Evolutionary conservation across 2,888 invertebrate genomes (phyloP), one percentile per base, ranked within the genome.

Genomic region (Podabrus alpinus): DNA sequence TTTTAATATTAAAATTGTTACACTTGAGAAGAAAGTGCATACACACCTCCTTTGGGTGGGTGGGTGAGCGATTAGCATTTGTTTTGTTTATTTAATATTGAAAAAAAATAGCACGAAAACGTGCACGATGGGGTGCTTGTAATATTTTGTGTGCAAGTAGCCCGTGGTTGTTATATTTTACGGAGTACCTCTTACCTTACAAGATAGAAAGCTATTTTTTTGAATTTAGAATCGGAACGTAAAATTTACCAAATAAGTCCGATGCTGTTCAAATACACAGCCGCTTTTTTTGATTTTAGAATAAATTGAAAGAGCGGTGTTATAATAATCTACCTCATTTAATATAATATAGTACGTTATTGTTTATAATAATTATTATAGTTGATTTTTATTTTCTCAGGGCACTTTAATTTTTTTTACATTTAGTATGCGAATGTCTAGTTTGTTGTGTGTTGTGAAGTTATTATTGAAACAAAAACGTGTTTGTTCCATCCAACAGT

Each of bases 321-420:
- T 81, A 79, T 79, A 29, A 29, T 29, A 13, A 84, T 84, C 85
- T 85, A 85, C 85, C 85, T 85, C 85, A 85, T 83, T 76, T 83
- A 83, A 76, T 73, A 77, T 74, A 76, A 29, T 79, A 78, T 78
- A 67, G 60, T 81, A 80, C 82, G 62, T 78, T 77, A 79, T 81
- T 81, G 80, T 77, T 84, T 82, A 82, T 81, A 82, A 72, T 76
- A 74, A 74, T 80, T 73, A 77, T 78, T 80, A 76, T 80, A 79
- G 79, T 81, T 81, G 78, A 79, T 82, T 83, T 83, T 83, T 79
- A 80, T 82, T 81, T 82, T 84, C 85, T 86, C 85, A 85, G 85
- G 85, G 85, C 84, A 83, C 82, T 82, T 72, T 17, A 72, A 72
- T 80, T 77, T 77, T n/a, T 74, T 79, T 74, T 77, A 79, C 74